Evolutionary conservation across 2,113 vertebrate genomes (phyloP).

Genomic region (Pteruthius melanotis): DNA sequence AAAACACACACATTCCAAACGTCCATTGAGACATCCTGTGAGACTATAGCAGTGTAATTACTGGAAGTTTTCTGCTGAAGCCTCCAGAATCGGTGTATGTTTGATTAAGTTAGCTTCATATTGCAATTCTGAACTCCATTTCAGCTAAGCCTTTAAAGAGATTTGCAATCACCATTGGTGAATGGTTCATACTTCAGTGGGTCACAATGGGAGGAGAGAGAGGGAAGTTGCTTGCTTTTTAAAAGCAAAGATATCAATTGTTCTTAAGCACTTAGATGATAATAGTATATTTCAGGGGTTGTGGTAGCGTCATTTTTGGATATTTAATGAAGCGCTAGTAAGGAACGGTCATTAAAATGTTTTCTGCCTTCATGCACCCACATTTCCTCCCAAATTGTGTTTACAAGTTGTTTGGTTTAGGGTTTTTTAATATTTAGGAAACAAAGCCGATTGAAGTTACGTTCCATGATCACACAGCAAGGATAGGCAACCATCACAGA

Average conservation of each 20-base stretch:
- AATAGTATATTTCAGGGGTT: neutral
- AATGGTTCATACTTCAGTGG: neutral
- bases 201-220: neutral
- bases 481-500: neutral
- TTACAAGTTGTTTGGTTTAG: neutral
- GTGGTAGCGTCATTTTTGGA: neutral
- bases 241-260: neutral
- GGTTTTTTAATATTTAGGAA: neutral
- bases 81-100: neutral
- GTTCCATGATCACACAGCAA: neutral
- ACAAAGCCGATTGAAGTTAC: neutral
- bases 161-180: neutral
- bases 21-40: neutral
- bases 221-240: neutral
- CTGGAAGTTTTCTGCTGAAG: neutral
- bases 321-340: neutral
- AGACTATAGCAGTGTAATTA: neutral
- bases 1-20: neutral
- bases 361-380: neutral
- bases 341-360: neutral
- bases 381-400: neutral
- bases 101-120: neutral
- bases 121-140: neutral
- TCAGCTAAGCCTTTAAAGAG: neutral
- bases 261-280: neutral